These are phyloP conservation scores for Stratiomys singularior DNA, from an alignment of 2,888 invertebrate genomes.

Conservation along the genomic window DNA sequence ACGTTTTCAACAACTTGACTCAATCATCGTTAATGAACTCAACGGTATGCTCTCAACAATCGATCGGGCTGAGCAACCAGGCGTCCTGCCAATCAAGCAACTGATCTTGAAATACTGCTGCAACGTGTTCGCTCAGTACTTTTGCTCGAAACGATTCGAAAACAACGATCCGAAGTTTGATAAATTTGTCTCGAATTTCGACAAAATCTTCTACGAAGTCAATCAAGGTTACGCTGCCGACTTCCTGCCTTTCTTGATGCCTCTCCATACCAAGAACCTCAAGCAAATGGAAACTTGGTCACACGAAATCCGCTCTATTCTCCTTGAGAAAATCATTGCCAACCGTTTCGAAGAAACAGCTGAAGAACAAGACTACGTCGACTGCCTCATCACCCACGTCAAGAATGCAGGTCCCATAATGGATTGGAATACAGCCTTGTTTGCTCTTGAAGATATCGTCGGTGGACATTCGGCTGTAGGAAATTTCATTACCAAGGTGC, in stretches of 20 bases:
- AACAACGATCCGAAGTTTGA: conserved; percentile 64
- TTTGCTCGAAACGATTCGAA: conserved; percentile 68
- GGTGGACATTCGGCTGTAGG: conserved; percentile 75
- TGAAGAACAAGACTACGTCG: conserved; percentile 69
- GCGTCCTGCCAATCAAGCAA: conserved; percentile 64
- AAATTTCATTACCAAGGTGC: conserved; percentile 70
- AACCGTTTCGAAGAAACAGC: conserved; percentile 61
- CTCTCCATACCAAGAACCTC: conserved; percentile 68
- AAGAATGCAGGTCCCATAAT: conserved; percentile 65
- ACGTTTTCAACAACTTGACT: conserved; percentile 68
- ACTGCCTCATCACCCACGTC: conserved; percentile 69
- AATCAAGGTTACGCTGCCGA: conserved; percentile 76
- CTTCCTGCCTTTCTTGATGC: conserved; percentile 72
- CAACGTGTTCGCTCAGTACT: conserved; percentile 72
- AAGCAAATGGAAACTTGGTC: conserved; percentile 67
- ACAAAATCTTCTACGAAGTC: conserved; percentile 74
- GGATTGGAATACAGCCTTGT: conserved; percentile 65
- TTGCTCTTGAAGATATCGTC: conserved; percentile 67
- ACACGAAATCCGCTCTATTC: conserved; percentile 68
- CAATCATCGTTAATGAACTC: conserved; percentile 66
- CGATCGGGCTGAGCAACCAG: conserved; percentile 46
- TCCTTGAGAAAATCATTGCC: conserved; percentile 67
- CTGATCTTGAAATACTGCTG: conserved; percentile 68
- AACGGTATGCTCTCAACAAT: conserved; percentile 59
- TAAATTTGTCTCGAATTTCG: conserved; percentile 69